These are phyloP conservation scores for Synanceia verrucosa DNA, from an alignment of 2,797 vertebrate genomes.

Conservation along the genomic window DNA sequence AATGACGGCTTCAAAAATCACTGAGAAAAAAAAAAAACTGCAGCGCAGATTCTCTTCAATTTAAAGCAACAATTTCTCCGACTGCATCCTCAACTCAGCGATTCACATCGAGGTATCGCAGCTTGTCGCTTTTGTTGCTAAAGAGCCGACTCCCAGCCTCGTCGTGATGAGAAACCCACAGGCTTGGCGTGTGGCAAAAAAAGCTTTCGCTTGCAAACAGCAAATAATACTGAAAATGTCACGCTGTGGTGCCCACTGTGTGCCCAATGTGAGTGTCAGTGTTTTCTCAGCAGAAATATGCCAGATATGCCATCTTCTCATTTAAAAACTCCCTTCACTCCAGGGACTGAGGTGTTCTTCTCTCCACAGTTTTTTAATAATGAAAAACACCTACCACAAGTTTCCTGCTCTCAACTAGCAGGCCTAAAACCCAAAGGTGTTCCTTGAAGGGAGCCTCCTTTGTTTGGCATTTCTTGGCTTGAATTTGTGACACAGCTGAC, in stretches of 20 bases:
- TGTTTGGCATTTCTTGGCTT: not conserved
- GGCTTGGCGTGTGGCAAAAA: slow-evolving; percentile 18
- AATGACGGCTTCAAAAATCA: not conserved
- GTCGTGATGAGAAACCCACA: slow-evolving; percentile 31
- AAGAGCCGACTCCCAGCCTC: not conserved
- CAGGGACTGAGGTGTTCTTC: not conserved
- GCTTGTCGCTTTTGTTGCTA: not conserved
- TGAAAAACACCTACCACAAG: not conserved
- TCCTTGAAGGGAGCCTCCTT: too few relatives aligned
- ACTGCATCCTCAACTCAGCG: not conserved
- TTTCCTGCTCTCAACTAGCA: not conserved
- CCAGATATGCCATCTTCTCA: not conserved
- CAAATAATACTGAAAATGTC: slow-evolving; percentile 59
- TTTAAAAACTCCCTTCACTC: not conserved
- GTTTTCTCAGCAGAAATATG: not conserved
- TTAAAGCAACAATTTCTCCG: not conserved
- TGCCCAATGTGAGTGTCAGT: too few relatives aligned
- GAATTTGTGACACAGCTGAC: not conserved
- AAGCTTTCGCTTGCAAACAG: slow-evolving; percentile 42
- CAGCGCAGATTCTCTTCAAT: slow-evolving; percentile 5
- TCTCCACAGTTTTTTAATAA: not conserved
- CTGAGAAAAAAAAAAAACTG: not conserved
- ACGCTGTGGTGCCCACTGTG: slow-evolving; percentile 16
- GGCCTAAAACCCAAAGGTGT: not conserved
- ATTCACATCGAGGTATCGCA: slow-evolving; percentile 6